These are phyloP conservation scores for Benitochromis conjunctus DNA, from an alignment of 2,113 vertebrate genomes.

Conservation along the genomic window DNA sequence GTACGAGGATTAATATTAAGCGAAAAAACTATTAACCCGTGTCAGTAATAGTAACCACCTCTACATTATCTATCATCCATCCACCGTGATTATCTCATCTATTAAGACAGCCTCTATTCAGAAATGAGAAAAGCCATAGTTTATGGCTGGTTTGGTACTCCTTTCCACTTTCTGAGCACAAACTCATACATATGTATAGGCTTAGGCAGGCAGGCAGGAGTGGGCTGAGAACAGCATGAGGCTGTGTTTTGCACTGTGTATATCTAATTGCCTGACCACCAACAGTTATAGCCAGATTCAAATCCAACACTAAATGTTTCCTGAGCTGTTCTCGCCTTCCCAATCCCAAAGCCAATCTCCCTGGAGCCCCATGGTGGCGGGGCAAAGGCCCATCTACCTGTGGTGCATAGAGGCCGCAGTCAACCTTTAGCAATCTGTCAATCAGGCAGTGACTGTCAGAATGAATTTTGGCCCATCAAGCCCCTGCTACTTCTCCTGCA, in stretches of 20 bases:
- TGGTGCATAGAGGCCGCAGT: conserved; percentile 1
- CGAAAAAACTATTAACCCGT: neutral
- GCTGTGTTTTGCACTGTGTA: conserved; percentile 48
- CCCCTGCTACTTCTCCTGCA: conserved; percentile 7
- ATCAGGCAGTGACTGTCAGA: conserved; percentile 40
- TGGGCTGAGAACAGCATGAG: conserved; percentile 37
- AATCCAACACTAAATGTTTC: conserved; percentile 37
- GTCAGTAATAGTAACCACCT: neutral
- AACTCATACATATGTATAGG: conserved; percentile 56
- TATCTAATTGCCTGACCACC: conserved; percentile 66
- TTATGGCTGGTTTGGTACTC: conserved; percentile 4
- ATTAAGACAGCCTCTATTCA: neutral
- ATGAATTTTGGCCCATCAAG: conserved; percentile 29
- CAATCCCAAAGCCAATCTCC: conserved; percentile 3
- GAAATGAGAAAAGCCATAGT: neutral
- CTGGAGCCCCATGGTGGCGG: conserved; percentile 1
- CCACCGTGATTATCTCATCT: neutral
- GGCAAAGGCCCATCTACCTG: conserved; percentile 34
- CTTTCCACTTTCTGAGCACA: neutral
- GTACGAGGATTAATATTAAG: neutral
- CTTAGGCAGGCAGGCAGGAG: conserved; percentile 31
- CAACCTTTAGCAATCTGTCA: conserved; percentile 55
- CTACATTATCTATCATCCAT: neutral
- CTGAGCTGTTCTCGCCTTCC: conserved; percentile 15
- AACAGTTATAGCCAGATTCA: conserved; percentile 50